Evolutionary conservation across 1,140 invertebrate species (phyloP).

Genomic region (Tribolium madens): DNA sequence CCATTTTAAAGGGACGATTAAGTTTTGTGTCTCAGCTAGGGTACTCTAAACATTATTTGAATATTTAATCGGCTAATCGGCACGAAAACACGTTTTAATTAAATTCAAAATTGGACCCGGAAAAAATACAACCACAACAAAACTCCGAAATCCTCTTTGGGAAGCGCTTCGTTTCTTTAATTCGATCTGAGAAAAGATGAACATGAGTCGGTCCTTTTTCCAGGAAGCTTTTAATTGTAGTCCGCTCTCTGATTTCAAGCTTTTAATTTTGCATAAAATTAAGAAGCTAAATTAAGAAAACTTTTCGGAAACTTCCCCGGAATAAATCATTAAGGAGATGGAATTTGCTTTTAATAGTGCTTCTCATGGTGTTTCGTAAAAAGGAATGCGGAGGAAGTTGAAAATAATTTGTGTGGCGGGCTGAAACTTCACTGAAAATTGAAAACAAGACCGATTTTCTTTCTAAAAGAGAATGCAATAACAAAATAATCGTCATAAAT

Average conservation of each 20-base stretch:
- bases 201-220: neutral
- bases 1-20: neutral
- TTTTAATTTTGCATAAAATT: conserved; percentile 23
- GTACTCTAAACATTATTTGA: conserved; percentile 22
- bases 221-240: conserved; percentile 3
- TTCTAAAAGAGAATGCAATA: neutral
- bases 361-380: neutral
- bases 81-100: conserved; percentile 6
- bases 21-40: neutral
- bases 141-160: neutral
- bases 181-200: conserved; percentile 7
- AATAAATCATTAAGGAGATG: conserved; percentile 27
- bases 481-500: neutral
- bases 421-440: neutral
- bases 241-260: conserved; percentile 3
- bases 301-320: neutral
- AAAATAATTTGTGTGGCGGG: neutral
- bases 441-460: neutral
- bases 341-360: conserved; percentile 26
- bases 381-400: neutral
- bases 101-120: conserved; percentile 8
- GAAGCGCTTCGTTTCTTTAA: neutral
- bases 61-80: conserved; percentile 16
- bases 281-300: conserved; percentile 14
- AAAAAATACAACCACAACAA: conserved; percentile 5